These are phyloP conservation scores for Xenus cinereus DNA, from an alignment of 2,113 vertebrate genomes.

Conservation along the genomic window DNA sequence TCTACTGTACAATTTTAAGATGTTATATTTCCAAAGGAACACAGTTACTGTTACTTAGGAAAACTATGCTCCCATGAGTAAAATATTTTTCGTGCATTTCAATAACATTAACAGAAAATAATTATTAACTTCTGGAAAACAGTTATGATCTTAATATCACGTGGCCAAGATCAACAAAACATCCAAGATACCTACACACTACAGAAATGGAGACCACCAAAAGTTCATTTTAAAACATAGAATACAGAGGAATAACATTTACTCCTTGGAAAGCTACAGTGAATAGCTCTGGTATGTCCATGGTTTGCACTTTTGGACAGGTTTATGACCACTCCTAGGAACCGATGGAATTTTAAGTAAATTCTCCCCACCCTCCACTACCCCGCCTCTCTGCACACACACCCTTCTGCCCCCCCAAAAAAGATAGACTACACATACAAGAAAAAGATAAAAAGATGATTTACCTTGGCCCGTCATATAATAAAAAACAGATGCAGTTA, in stretches of 20 bases:
- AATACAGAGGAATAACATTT: not conserved
- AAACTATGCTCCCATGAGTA: not conserved
- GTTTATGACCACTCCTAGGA: not conserved
- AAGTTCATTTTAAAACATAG: not conserved
- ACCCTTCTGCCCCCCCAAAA: too few species aligned
- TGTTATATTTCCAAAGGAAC: not conserved
- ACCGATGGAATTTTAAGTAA: not conserved
- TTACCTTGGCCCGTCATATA: not conserved
- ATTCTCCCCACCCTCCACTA: not conserved
- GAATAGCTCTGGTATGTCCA: not conserved
- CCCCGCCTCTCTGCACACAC: too few species aligned
- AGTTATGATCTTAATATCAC: accelerated
- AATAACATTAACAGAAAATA: not conserved
- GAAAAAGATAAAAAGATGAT: not conserved
- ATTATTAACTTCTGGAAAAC: not conserved
- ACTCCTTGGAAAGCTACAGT: not conserved
- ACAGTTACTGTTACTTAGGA: not conserved
- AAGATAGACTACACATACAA: not conserved
- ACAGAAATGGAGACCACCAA: not conserved
- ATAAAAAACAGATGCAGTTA: not conserved
- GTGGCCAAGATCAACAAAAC: not conserved
- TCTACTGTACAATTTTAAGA: not conserved
- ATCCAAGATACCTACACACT: not conserved
- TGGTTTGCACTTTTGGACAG: not conserved
- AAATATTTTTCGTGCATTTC: not conserved